phyloP scores from a whole-genome alignment of 2,888 invertebrate genomes.

The Sarcophaga rosellei region DNA sequence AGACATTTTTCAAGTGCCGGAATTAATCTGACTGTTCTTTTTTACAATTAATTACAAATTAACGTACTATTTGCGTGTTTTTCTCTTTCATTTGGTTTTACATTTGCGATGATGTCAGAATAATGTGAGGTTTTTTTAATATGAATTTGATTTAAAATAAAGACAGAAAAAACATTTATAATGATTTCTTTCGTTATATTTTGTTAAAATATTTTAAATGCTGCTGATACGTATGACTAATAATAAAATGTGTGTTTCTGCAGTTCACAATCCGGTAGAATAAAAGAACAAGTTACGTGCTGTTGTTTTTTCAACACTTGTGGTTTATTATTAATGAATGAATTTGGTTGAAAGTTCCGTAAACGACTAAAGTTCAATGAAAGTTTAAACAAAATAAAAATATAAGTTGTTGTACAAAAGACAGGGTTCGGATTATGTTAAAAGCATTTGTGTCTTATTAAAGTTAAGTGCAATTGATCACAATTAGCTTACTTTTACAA shows the following conservation, averaged over 20 bases:
- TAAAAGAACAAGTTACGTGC: slow-evolving; percentile 45
- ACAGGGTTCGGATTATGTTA: slow-evolving; percentile 40
- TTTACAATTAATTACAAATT: slow-evolving; percentile 1
- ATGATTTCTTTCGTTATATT: slow-evolving; percentile 7
- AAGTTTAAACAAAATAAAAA: slow-evolving; percentile 45
- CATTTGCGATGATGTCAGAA: slow-evolving; percentile 58
- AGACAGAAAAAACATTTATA: slow-evolving; percentile 3
- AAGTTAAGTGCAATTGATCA: background rate
- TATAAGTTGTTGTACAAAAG: background rate
- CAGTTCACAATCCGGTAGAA: slow-evolving; percentile 22
- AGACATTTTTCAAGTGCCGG: slow-evolving; percentile 22
- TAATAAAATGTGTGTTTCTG: slow-evolving; percentile 19
- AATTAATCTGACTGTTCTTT: slow-evolving; percentile 24
- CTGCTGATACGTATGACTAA: slow-evolving; percentile 56
- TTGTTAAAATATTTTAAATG: slow-evolving; percentile 5
- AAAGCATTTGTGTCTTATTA: background rate
- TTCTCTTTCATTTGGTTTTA: background rate
- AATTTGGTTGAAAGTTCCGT: slow-evolving; percentile 44
- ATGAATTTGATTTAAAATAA: slow-evolving; percentile 4
- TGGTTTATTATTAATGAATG: slow-evolving; percentile 44
- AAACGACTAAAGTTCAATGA: slow-evolving; percentile 57
- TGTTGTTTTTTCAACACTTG: slow-evolving; percentile 41
- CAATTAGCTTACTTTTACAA: too few relatives aligned
- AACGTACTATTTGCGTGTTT: slow-evolving; percentile 47
- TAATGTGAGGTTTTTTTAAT: slow-evolving; percentile 19